Percentiles rank a stretch among this genome's conserved stretches.
Evolutionary conservation across 1,140 invertebrate species (phyloP).

Genomic region (Galleria mellonella): DNA sequence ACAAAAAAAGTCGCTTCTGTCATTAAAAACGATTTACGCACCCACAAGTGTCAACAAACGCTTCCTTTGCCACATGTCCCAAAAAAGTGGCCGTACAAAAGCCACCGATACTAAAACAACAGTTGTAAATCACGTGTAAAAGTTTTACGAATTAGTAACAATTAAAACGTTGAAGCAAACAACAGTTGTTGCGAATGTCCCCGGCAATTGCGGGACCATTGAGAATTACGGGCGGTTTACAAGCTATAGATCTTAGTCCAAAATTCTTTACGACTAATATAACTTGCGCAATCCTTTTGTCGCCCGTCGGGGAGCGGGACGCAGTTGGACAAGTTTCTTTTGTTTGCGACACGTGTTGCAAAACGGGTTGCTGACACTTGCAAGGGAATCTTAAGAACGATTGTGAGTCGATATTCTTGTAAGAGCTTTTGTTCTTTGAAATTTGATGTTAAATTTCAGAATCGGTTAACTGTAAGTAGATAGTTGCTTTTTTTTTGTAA

Average conservation of each 20-base stretch:
- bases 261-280: slow-evolving; percentile 72
- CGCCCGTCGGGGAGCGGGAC: slow-evolving; percentile 24
- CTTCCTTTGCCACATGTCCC: slow-evolving; percentile 37
- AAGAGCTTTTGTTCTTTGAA: slow-evolving; percentile 5
- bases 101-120: slow-evolving; percentile 43
- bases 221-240: slow-evolving; percentile 64
- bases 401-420: slow-evolving; percentile 1
- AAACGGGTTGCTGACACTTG: slow-evolving; percentile 71
- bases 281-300: slow-evolving; percentile 71
- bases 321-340: slow-evolving; percentile 50
- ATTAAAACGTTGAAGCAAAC: slow-evolving; percentile 70
- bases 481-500: no score
- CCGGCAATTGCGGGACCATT: slow-evolving; percentile 63
- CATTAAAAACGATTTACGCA: slow-evolving; percentile 27
- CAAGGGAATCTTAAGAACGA: slow-evolving; percentile 46
- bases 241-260: slow-evolving; percentile 66
- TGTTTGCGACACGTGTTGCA: slow-evolving; percentile 70
- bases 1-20: slow-evolving; percentile 13
- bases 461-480: slow-evolving; percentile 2
- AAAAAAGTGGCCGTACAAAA: slow-evolving; percentile 3
- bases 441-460: background rate
- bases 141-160: slow-evolving; percentile 71
- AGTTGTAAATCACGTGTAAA: slow-evolving; percentile 59
- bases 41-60: slow-evolving; percentile 38
- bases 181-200: slow-evolving; percentile 71